A percentile compares a stretch with the other conserved stretches of the same genome.
Conservation (phyloP, 2,888 invertebrate genomes). For the Steinernema carpocapsae region DNA sequence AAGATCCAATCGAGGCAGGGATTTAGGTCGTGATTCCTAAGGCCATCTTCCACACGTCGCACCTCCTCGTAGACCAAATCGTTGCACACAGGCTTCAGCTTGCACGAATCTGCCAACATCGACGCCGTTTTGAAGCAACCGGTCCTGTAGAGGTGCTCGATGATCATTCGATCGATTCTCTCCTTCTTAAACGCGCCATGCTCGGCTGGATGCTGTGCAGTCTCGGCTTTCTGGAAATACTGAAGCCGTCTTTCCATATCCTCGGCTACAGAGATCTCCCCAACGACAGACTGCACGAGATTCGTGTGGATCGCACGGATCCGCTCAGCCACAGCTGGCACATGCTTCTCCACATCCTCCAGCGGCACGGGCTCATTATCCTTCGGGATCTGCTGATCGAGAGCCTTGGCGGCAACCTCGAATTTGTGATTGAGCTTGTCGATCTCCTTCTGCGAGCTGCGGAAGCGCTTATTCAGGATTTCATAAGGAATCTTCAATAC, state of each 20-base stretch:
- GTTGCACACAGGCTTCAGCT: slow-evolving; percentile 68
- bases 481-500: slow-evolving; percentile 97
- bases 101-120: slow-evolving; percentile 81
- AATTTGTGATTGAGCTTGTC: slow-evolving; percentile 41
- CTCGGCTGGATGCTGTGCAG: slow-evolving; percentile 64
- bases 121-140: slow-evolving; percentile 94
- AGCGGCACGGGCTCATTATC: slow-evolving; percentile 2
- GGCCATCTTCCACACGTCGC: slow-evolving; percentile 50
- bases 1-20: slow-evolving; percentile 70
- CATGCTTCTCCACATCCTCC: neutral
- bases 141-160: slow-evolving; percentile 84
- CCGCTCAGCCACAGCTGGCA: slow-evolving; percentile 35
- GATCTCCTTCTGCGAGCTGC: slow-evolving; percentile 82
- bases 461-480: slow-evolving; percentile 93
- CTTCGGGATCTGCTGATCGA: slow-evolving; percentile 34
- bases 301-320: slow-evolving; percentile 38
- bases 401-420: slow-evolving; percentile 75
- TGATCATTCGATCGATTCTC: slow-evolving; percentile 90
- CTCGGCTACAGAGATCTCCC: slow-evolving; percentile 86
- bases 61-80: slow-evolving; percentile 54
- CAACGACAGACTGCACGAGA: slow-evolving; percentile 79
- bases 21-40: slow-evolving; percentile 48
- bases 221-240: slow-evolving; percentile 73
- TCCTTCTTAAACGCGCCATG: slow-evolving; percentile 83
- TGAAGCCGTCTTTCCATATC: slow-evolving; percentile 90